Evolutionary conservation across 35 echinoderm and acorn worm genomes (phyloP).

Genomic region (Lytechinus variegatus): DNA sequence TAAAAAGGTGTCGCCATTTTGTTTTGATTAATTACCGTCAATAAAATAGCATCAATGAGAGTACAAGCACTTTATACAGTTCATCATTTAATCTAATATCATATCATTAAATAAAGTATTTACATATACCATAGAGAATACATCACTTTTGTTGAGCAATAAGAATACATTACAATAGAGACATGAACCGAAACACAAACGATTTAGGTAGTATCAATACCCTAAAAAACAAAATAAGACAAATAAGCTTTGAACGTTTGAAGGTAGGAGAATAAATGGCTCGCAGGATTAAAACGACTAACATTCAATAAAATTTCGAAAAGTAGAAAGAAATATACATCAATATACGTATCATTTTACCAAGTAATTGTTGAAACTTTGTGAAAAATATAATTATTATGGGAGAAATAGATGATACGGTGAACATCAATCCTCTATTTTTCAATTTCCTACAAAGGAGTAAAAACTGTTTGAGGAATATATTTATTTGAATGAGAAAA

Average conservation of each 20-base stretch:
- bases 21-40: background rate
- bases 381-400: background rate
- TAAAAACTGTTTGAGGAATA: no score
- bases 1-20: background rate
- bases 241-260: background rate
- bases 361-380: background rate
- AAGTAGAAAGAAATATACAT: constrained; percentile 5
- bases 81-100: background rate
- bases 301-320: background rate
- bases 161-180: background rate
- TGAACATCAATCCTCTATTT: no score
- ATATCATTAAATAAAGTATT: constrained; percentile 16
- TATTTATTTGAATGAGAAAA: no score
- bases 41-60: background rate
- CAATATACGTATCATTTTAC: background rate
- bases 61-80: constrained; percentile 13
- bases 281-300: background rate
- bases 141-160: constrained; percentile 1
- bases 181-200: background rate
- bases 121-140: constrained; percentile 14
- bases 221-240: background rate
- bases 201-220: background rate
- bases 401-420: background rate
- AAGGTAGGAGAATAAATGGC: background rate
- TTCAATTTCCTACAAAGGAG: no score